phyloP scores from a whole-genome alignment of 2,888 invertebrate species.

The Pandemis cinnamomeana region DNA sequence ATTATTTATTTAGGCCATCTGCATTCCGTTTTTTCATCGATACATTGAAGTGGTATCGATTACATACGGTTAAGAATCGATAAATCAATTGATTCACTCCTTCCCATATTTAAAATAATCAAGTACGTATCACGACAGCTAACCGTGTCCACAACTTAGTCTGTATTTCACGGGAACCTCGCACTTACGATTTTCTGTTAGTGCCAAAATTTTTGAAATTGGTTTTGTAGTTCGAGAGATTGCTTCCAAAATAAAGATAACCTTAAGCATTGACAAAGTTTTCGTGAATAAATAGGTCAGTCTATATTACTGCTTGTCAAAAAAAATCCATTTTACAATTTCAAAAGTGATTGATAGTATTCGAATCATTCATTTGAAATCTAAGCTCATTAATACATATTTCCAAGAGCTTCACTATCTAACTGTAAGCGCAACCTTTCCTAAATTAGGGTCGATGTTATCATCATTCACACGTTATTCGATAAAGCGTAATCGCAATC shows the following conservation, averaged over 20 bases:
- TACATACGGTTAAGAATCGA: conserved; percentile 56
- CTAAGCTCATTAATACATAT: background rate
- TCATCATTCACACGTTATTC: background rate
- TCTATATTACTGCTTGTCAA: no score
- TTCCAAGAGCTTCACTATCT: background rate
- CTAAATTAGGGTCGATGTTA: background rate
- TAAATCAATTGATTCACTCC: conserved; percentile 53
- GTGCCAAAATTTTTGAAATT: no score
- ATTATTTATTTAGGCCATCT: conserved; percentile 64
- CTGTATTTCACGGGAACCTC: no score
- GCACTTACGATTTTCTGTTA: no score
- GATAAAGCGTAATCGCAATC: conserved; percentile 14
- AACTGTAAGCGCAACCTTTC: background rate
- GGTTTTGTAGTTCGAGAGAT: no score
- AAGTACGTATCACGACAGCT: background rate
- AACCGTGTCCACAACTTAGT: background rate
- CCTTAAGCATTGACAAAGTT: no score
- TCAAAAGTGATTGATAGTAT: background rate
- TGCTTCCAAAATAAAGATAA: no score
- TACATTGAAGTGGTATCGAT: conserved; percentile 56
- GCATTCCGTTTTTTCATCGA: conserved; percentile 52
- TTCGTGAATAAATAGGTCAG: no score
- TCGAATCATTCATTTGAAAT: background rate
- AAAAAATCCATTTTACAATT: no score
- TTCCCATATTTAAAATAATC: background rate